Evolutionary conservation across 2,113 vertebrate species (phyloP).

Genomic region (Pelobates fuscus): DNA sequence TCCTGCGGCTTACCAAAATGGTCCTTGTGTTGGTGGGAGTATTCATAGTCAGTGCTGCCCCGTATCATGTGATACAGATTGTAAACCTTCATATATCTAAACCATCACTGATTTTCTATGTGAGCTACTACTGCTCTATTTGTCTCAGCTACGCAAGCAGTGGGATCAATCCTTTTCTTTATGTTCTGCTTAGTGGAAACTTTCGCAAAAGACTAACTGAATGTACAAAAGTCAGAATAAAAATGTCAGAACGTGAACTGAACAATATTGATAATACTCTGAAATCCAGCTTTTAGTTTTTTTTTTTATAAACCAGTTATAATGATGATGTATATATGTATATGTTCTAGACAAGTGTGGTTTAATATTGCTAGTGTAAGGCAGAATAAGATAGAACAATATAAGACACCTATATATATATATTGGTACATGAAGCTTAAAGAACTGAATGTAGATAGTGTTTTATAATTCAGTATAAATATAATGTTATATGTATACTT

Average conservation of each 20-base stretch:
- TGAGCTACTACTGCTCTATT: slow-evolving; percentile 62
- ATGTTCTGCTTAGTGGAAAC: slow-evolving; percentile 64
- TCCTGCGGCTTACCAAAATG: slow-evolving; percentile 62
- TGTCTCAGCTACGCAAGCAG: slow-evolving; percentile 68
- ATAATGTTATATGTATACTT: too few relatives aligned
- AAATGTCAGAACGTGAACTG: slow-evolving; percentile 51
- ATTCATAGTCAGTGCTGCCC: slow-evolving; percentile 60
- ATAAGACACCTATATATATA: too few relatives aligned
- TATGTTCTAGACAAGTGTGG: too few relatives aligned
- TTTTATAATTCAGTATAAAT: too few relatives aligned
- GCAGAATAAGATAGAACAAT: too few relatives aligned
- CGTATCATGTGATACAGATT: slow-evolving; percentile 63
- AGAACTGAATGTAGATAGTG: too few relatives aligned
- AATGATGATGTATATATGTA: background rate
- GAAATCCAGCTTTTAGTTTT: slow-evolving; percentile 53
- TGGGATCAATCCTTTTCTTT: slow-evolving; percentile 66
- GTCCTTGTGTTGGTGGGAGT: slow-evolving; percentile 57
- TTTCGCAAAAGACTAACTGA: slow-evolving; percentile 57
- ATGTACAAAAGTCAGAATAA: slow-evolving; percentile 40
- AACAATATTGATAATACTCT: slow-evolving; percentile 51
- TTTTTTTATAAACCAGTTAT: background rate
- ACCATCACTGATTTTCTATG: slow-evolving; percentile 56
- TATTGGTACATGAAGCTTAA: too few relatives aligned
- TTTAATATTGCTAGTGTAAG: too few relatives aligned
- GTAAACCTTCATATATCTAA: slow-evolving; percentile 59